Percentiles rank a stretch among this genome's conserved stretches.
Conservation (phyloP, 2,113 vertebrate species). For the Paedocypris sp. region DNA sequence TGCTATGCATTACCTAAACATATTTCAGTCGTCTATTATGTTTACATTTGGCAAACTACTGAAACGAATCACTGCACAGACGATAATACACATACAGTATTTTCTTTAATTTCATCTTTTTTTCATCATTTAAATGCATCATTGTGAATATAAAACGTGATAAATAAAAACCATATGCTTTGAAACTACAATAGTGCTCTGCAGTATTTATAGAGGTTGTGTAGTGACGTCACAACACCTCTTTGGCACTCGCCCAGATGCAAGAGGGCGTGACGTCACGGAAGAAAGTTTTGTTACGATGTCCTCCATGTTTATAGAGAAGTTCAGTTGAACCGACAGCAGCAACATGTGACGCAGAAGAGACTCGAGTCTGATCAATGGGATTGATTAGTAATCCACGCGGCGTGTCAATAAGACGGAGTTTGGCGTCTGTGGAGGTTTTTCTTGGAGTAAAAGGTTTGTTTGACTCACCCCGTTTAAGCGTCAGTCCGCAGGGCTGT, state of each 20-base stretch:
- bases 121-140: too few relatives aligned
- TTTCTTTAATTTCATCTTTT: too few relatives aligned
- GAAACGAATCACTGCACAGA: too few relatives aligned
- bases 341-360: neutral
- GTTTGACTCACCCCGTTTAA: neutral
- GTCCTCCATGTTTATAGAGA: conserved; percentile 49
- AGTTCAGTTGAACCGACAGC: conserved; percentile 11
- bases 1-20: too few relatives aligned
- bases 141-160: too few relatives aligned
- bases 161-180: too few relatives aligned
- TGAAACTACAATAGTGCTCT: too few relatives aligned
- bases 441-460: neutral
- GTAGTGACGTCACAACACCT: neutral
- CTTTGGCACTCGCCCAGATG: neutral
- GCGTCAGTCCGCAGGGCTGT: neutral
- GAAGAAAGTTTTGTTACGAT: conserved; percentile 31
- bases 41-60: too few relatives aligned
- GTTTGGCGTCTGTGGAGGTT: neutral
- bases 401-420: neutral
- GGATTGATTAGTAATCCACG: neutral
- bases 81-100: too few relatives aligned
- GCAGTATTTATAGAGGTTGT: too few relatives aligned
- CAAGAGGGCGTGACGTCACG: conserved; percentile 52
- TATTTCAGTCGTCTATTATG: too few relatives aligned
- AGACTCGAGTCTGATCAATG: neutral